These are phyloP conservation scores for Petrosia ficiformis DNA, from an alignment of 37 sponge, comb jelly and placozoan genomes.

Conservation along the genomic window DNA sequence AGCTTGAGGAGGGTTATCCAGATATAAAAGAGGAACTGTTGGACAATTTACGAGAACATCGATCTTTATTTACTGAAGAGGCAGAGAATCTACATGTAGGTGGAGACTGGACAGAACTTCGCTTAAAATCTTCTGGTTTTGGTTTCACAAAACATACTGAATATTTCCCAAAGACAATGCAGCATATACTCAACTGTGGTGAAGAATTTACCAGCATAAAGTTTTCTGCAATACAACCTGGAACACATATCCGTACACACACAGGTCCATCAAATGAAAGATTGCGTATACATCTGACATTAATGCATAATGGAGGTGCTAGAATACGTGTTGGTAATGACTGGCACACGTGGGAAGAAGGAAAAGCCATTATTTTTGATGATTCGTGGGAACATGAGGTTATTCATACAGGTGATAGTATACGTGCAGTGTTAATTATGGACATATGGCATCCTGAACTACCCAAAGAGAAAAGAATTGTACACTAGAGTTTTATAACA, in stretches of 20 bases:
- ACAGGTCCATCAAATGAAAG: constrained; percentile 91
- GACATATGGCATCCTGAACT: constrained; percentile 94
- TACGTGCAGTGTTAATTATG: constrained; percentile 76
- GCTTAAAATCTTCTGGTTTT: constrained; percentile 76
- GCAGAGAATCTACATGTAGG: constrained; percentile 86
- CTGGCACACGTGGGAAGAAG: constrained; percentile 87
- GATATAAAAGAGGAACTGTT: constrained; percentile 68
- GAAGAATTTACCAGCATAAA: constrained; percentile 85
- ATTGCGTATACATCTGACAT: constrained; percentile 72
- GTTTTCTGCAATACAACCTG: constrained; percentile 84
- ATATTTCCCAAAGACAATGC: constrained; percentile 71
- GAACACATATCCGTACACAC: constrained; percentile 88
- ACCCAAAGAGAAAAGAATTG: constrained; percentile 59
- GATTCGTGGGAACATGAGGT: constrained; percentile 95
- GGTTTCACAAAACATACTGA: constrained; percentile 66
- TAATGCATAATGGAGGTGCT: constrained; percentile 85
- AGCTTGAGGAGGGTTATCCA: constrained; percentile 59
- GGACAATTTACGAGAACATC: constrained; percentile 37
- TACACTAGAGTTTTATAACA: constrained; percentile 51
- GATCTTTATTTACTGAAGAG: constrained; percentile 75
- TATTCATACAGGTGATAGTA: constrained; percentile 54
- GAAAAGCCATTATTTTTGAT: constrained; percentile 86
- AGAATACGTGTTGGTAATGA: constrained; percentile 68
- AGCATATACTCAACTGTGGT: constrained; percentile 36
- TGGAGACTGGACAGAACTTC: constrained; percentile 87